Conservation (phyloP, 2,797 vertebrate genomes). For the Eleutherodactylus coqui region DNA sequence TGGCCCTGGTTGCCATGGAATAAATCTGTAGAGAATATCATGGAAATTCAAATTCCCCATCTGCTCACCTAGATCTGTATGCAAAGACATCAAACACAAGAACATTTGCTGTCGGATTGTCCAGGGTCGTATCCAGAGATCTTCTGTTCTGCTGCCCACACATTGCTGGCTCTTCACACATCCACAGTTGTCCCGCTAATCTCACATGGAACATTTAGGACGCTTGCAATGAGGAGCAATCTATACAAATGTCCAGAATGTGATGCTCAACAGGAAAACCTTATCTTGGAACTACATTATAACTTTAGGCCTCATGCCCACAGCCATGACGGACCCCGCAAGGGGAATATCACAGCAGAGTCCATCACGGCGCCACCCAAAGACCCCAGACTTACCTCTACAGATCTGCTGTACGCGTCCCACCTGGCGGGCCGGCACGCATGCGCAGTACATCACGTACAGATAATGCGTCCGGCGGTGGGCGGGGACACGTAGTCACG, state of each 20-base stretch:
- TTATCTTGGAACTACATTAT: no score
- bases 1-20: conserved; percentile 40
- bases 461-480: no score
- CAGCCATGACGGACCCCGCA: no score
- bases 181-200: not conserved
- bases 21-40: conserved; percentile 45
- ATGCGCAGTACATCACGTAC: no score
- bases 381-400: no score
- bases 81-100: not conserved
- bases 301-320: no score
- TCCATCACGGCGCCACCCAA: no score
- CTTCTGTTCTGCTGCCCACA: not conserved
- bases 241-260: not conserved
- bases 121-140: conserved; percentile 19
- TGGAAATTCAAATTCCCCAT: conserved; percentile 53
- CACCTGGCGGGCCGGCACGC: no score
- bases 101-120: conserved; percentile 18
- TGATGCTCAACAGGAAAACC: not conserved
- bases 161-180: not conserved
- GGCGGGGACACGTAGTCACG: no score
- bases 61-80: conserved; percentile 49
- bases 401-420: no score
- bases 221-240: not conserved
- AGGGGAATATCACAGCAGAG: no score
- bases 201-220: not conserved